Percentiles rank a stretch among this genome's conserved stretches.
Conservation (phyloP, 2,797 vertebrate species). For the Acrossocheilus wenchowensis region DNA sequence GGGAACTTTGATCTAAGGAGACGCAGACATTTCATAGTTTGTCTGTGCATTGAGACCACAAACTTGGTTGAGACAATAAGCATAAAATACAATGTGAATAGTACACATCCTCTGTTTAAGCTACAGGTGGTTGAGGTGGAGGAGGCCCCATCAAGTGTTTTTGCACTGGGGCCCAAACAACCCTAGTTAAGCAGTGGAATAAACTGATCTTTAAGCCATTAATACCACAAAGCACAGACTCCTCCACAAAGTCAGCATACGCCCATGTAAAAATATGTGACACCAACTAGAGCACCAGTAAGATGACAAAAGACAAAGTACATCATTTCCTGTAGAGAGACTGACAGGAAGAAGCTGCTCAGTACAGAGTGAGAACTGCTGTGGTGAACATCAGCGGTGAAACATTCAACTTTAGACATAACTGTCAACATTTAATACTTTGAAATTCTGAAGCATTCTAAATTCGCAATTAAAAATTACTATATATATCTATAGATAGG, state of each 20-base stretch:
- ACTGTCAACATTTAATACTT: neutral
- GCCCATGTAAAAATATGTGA: neutral
- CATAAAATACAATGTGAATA: neutral
- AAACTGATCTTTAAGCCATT: no score
- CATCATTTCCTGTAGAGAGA: constrained; percentile 11
- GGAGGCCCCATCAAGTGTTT: neutral
- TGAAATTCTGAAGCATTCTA: neutral
- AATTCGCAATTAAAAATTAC: neutral
- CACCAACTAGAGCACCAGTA: neutral
- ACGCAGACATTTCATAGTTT: neutral
- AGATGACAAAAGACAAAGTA: neutral
- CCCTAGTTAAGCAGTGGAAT: no score
- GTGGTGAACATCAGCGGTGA: neutral
- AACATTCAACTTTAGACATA: neutral
- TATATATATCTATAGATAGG: neutral
- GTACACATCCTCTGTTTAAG: neutral
- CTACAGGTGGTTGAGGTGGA: neutral
- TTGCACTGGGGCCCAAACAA: neutral
- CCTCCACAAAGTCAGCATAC: neutral
- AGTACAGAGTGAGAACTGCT: neutral
- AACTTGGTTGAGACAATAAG: neutral
- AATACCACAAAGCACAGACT: neutral
- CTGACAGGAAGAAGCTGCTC: constrained; percentile 26
- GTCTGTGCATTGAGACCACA: neutral
- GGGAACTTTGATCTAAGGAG: no score